Evolutionary conservation across 2,113 vertebrate genomes (phyloP).

Genomic region (Melanerpes formicivorus): DNA sequence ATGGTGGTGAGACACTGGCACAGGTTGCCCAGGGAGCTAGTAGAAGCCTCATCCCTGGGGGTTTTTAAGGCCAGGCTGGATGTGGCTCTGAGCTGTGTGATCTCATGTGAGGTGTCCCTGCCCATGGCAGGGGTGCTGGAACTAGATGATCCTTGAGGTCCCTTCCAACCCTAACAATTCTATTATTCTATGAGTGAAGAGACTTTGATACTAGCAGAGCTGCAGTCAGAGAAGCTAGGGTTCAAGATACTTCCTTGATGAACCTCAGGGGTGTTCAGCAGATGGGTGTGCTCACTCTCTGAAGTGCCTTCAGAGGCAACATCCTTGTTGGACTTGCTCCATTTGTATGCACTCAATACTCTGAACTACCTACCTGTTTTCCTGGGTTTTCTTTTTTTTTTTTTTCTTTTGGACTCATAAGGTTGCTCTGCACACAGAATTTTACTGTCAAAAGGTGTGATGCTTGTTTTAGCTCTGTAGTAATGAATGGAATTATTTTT

Average conservation of each 20-base stretch:
- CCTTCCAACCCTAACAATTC: no score
- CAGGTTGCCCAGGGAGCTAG: no score
- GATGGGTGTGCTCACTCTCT: neutral
- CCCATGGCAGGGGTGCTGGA: no score
- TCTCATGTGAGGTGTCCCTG: no score
- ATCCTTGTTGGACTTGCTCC: neutral
- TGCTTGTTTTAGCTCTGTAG: conserved; percentile 4
- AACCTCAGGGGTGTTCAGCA: conserved; percentile 15
- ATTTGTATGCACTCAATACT: neutral
- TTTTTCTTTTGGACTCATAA: neutral
- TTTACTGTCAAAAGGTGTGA: neutral
- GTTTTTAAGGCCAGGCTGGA: no score
- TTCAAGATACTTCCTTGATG: neutral
- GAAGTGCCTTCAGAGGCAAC: neutral
- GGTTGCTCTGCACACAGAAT: neutral
- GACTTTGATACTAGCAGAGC: neutral
- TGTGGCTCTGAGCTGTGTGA: no score
- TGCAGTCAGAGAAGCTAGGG: neutral
- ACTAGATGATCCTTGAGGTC: no score
- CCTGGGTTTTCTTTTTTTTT: neutral
- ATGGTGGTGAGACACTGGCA: no score
- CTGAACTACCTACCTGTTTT: neutral
- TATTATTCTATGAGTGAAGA: neutral
- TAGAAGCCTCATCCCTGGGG: no score
- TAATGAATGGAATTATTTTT: conserved; percentile 54